A percentile compares a stretch with the other conserved stretches of the same genome.
phyloP scores from a whole-genome alignment of 2,797 vertebrate genomes.

The Hoplostethus atlanticus region DNA sequence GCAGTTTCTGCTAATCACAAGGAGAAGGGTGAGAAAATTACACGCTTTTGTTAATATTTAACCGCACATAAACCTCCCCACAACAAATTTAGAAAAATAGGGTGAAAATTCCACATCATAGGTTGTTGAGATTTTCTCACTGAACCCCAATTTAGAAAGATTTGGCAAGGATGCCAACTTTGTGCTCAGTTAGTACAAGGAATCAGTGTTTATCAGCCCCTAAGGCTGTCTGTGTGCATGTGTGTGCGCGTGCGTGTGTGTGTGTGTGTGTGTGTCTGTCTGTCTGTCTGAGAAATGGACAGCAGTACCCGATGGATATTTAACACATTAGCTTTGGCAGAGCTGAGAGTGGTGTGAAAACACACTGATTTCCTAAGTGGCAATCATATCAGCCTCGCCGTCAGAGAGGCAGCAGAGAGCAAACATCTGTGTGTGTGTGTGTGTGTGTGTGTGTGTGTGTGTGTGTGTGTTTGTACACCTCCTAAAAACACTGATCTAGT shows the following conservation, averaged over 20 bases:
- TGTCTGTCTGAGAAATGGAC: conserved; percentile 77
- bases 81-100: conserved; percentile 63
- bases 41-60: conserved; percentile 41
- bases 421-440: conserved; percentile 81
- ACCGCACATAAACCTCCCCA: conserved; percentile 39
- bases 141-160: conserved; percentile 74
- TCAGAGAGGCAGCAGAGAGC: conserved; percentile 80
- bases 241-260: conserved; percentile 11
- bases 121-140: conserved; percentile 58
- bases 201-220: conserved; percentile 76
- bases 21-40: conserved; percentile 26
- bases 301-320: conserved; percentile 82
- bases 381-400: conserved; percentile 81
- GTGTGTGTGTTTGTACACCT: conserved; percentile 25
- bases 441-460: conserved; percentile 39
- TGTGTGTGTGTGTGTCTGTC: conserved; percentile 20
- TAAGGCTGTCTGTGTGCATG: conserved; percentile 58
- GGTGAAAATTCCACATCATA: conserved; percentile 62
- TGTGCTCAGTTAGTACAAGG: conserved; percentile 73
- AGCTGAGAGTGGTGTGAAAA: conserved; percentile 83
- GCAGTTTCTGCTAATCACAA: conserved; percentile 32
- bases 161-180: conserved; percentile 58
- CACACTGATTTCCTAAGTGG: conserved; percentile 85
- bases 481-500: conserved; percentile 32
- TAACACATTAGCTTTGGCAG: conserved; percentile 84